Evolutionary conservation across 2,888 invertebrate genomes (phyloP).

Genomic region (Bursaphelenchus okinawaensis): DNA sequence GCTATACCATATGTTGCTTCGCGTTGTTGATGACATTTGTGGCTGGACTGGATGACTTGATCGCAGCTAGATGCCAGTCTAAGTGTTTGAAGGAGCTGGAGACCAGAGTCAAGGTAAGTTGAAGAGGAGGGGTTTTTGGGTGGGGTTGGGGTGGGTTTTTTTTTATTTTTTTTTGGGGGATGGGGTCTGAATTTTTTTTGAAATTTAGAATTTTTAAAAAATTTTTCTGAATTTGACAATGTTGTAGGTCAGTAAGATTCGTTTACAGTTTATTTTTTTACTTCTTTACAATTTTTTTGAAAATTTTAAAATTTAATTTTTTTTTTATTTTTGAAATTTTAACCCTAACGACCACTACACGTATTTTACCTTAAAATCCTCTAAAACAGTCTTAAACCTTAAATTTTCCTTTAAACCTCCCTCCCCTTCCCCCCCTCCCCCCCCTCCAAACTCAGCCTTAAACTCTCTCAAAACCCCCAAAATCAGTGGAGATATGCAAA

Average conservation of each 20-base stretch:
- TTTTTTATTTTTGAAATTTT: not conserved
- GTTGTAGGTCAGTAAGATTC: too few species aligned
- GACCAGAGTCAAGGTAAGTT: conserved; percentile 37
- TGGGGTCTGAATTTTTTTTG: too few species aligned
- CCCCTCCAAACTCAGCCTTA: too few species aligned
- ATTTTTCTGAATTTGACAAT: too few species aligned
- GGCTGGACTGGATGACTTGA: conserved; percentile 35
- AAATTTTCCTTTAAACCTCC: not conserved
- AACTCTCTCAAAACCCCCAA: too few species aligned
- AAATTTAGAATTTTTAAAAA: too few species aligned
- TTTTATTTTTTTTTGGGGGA: too few species aligned
- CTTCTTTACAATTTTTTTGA: not conserved
- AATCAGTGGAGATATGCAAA: not conserved
- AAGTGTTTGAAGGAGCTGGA: conserved; percentile 49
- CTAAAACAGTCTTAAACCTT: too few species aligned
- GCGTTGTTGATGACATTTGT: not conserved
- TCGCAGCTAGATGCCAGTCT: conserved; percentile 47
- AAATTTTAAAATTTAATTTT: not conserved
- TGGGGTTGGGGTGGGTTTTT: too few species aligned
- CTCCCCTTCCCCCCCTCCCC: not conserved
- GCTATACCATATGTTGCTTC: not conserved
- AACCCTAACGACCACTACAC: not conserved
- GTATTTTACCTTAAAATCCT: too few species aligned
- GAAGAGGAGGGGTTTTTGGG: too few species aligned
- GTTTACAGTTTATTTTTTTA: not conserved